A percentile compares a stretch with the other conserved stretches of the same genome.
phyloP scores from a whole-genome alignment of 2,113 vertebrate species.

The Pygoscelis adeliae region DNA sequence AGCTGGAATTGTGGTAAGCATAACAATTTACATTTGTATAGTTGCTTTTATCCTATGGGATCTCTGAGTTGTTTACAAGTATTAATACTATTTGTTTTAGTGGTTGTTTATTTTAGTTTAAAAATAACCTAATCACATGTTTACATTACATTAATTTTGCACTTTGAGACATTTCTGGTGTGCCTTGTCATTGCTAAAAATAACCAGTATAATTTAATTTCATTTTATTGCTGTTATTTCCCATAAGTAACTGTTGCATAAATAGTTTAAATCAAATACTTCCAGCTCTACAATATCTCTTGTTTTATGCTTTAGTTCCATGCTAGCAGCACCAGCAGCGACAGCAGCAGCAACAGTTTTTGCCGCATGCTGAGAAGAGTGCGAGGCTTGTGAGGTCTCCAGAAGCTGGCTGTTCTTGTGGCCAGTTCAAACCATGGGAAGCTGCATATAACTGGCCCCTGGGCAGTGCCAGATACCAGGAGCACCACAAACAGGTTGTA shows the following conservation, averaged over 20 bases:
- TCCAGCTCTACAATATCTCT: background rate
- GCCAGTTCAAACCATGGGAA: background rate
- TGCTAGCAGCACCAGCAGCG: background rate
- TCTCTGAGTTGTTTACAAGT: background rate
- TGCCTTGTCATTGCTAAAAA: background rate
- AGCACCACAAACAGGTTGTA: background rate
- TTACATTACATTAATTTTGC: constrained; percentile 7
- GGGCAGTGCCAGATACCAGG: background rate
- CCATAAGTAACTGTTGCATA: background rate
- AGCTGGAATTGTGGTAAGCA: background rate
- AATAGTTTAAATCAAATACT: background rate
- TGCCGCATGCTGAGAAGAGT: background rate
- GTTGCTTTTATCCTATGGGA: background rate
- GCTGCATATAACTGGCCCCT: background rate
- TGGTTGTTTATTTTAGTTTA: background rate
- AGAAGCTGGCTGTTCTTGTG: accelerated
- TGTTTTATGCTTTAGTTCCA: background rate
- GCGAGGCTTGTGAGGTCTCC: accelerated
- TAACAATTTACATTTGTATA: background rate
- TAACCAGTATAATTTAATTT: background rate
- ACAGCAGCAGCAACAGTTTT: background rate
- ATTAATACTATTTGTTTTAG: background rate
- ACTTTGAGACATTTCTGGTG: background rate
- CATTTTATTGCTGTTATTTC: background rate
- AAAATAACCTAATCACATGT: background rate